phyloP scores from a whole-genome alignment of 2,797 vertebrate species.

The Enteromius mattozi region DNA sequence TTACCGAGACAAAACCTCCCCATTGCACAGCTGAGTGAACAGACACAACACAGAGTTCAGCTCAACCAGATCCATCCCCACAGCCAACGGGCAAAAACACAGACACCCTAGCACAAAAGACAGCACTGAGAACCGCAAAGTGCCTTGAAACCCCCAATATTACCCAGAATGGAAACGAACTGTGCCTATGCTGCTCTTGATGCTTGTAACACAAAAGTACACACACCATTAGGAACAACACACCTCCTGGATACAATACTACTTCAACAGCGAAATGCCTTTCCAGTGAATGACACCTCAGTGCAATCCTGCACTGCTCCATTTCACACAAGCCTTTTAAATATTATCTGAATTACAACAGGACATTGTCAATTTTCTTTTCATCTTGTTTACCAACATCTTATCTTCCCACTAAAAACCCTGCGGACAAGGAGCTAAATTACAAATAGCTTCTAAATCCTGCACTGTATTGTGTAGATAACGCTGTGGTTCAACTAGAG shows the following conservation, averaged over 20 bases:
- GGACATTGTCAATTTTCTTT: conserved; percentile 9
- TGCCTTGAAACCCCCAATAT: conserved; percentile 31
- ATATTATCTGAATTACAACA: conserved; percentile 29
- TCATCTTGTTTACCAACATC: conserved; percentile 16
- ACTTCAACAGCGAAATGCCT: conserved; percentile 10
- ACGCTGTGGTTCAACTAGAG: not conserved
- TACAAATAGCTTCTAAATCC: conserved; percentile 1
- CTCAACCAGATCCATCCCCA: conserved; percentile 39
- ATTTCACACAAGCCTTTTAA: conserved; percentile 17
- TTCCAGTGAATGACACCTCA: conserved; percentile 19
- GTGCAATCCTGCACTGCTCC: not conserved
- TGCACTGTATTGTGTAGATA: not conserved
- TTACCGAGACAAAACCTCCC: conserved; percentile 59
- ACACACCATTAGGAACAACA: not conserved
- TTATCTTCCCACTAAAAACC: not conserved
- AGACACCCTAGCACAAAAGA: conserved; percentile 19
- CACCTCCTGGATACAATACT: not conserved
- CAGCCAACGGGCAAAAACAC: conserved; percentile 30
- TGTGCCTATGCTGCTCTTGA: not conserved
- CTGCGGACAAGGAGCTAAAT: not conserved
- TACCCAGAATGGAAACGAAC: conserved; percentile 16
- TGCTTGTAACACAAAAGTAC: conserved; percentile 10
- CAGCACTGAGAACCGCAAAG: conserved; percentile 1
- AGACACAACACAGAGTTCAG: conserved; percentile 60
- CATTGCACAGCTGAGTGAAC: conserved; percentile 57